phyloP scores from a whole-genome alignment of 2,888 invertebrate species.

The Mythimna vitellina region DNA sequence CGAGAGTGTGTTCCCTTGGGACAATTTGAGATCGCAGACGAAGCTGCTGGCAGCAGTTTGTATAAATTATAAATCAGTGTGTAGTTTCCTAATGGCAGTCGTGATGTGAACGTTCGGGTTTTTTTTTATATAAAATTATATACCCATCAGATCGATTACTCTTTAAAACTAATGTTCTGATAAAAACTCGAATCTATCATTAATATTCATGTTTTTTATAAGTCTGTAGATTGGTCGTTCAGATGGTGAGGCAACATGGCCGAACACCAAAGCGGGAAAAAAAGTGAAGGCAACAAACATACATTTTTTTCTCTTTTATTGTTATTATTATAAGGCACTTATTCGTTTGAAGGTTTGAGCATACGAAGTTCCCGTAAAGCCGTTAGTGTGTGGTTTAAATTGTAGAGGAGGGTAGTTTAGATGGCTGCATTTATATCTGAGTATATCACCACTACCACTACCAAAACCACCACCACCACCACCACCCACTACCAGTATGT shows the following conservation, averaged over 20 bases:
- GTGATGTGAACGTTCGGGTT: background rate
- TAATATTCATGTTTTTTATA: constrained; percentile 39
- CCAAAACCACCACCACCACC: too few species aligned
- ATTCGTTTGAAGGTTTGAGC: constrained; percentile 68
- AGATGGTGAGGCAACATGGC: constrained; percentile 57
- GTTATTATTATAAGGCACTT: constrained; percentile 66
- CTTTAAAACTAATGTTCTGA: background rate
- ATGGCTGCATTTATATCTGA: too few species aligned
- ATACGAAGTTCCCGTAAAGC: constrained; percentile 65
- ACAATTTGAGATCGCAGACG: too few species aligned
- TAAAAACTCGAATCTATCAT: constrained; percentile 15
- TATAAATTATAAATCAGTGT: constrained; percentile 12
- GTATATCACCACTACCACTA: too few species aligned
- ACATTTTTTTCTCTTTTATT: constrained; percentile 67
- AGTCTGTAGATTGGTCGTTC: constrained; percentile 41
- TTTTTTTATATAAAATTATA: background rate
- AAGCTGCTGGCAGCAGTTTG: background rate
- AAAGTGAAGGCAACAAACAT: constrained; percentile 66
- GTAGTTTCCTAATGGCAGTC: background rate
- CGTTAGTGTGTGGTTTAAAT: constrained; percentile 64
- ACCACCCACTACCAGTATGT: too few species aligned
- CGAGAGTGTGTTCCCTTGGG: too few species aligned
- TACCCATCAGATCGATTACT: constrained; percentile 13
- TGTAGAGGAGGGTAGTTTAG: constrained; percentile 6
- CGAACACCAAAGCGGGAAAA: constrained; percentile 66